Evolutionary conservation across 37 sponge, comb jelly and placozoan species (phyloP).

Genomic region (Chondrosia reniformis): DNA sequence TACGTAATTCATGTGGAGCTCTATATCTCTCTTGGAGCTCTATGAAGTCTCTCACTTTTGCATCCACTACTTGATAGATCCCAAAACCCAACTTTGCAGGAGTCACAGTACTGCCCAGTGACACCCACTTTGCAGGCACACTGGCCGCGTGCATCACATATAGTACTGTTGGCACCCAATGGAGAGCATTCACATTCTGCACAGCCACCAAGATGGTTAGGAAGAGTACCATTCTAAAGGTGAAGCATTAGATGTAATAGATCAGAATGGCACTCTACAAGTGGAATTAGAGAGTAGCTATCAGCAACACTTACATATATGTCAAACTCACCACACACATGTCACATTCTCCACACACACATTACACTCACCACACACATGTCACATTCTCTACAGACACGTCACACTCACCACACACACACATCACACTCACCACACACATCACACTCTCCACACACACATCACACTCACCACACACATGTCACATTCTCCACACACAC

Average conservation of each 20-base stretch:
- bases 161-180: neutral
- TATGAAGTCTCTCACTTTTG: neutral
- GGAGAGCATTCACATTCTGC: neutral
- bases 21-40: too few species aligned
- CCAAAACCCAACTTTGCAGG: neutral
- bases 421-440: neutral
- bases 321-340: neutral
- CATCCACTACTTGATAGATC: neutral
- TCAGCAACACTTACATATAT: neutral
- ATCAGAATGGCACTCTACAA: too few species aligned
- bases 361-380: neutral
- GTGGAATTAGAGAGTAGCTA: too few species aligned
- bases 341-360: neutral
- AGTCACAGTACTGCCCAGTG: neutral
- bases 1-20: too few species aligned
- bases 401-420: constrained; percentile 2
- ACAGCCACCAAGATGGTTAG: neutral
- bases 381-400: neutral
- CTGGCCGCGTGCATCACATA: neutral
- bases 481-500: neutral
- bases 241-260: too few species aligned
- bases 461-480: neutral
- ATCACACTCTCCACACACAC: neutral
- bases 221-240: neutral
- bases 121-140: neutral